Conservation (phyloP, 2,888 invertebrate species). For the Eupeodes latifasciatus region DNA sequence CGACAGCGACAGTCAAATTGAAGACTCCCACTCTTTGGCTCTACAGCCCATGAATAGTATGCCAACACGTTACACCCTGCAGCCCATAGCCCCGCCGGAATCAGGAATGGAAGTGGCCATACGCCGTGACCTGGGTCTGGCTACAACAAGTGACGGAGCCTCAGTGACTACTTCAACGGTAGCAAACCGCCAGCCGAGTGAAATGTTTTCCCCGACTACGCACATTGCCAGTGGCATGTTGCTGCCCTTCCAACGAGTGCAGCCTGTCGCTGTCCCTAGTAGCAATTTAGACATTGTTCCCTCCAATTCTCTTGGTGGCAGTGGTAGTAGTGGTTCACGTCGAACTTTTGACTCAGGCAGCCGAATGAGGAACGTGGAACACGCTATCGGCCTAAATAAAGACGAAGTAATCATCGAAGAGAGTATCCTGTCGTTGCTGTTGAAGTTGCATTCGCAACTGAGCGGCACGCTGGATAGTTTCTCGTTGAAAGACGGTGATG, state of each 20-base stretch:
- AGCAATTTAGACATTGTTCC: constrained; percentile 84
- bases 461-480: constrained; percentile 94
- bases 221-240: constrained; percentile 81
- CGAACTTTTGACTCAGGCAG: constrained; percentile 80
- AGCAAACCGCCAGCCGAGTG: constrained; percentile 77
- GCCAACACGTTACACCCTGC: constrained; percentile 80
- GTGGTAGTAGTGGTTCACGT: constrained; percentile 77
- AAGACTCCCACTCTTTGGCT: constrained; percentile 78
- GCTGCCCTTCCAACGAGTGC: constrained; percentile 84
- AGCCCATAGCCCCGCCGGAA: constrained; percentile 81
- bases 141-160: constrained; percentile 77
- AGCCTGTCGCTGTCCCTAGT: constrained; percentile 83
- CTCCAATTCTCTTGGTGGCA: constrained; percentile 81
- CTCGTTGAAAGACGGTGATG: constrained; percentile 85
- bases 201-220: constrained; percentile 83
- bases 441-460: constrained; percentile 95
- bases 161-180: constrained; percentile 61
- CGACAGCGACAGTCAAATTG: constrained; percentile 78
- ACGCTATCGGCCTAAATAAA: constrained; percentile 84
- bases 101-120: constrained; percentile 84
- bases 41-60: constrained; percentile 78
- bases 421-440: constrained; percentile 94
- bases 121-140: constrained; percentile 81
- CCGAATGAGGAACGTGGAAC: constrained; percentile 83
- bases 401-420: constrained; percentile 89